Percentiles rank a stretch among this genome's conserved stretches.
Conservation (phyloP, 2,888 invertebrate species). For the Nysson spinosus region DNA sequence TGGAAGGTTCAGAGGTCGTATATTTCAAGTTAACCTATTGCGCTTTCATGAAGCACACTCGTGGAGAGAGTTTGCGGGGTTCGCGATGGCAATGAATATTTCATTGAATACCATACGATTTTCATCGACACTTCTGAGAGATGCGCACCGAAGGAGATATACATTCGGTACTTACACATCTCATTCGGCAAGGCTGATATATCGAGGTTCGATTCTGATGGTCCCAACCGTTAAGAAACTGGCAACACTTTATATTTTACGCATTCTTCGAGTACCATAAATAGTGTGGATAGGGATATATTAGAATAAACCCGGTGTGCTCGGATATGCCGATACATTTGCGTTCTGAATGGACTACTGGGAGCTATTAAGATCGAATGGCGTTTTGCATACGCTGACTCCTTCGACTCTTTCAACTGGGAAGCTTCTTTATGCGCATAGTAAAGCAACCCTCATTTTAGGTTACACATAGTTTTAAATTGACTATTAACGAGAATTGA, state of each 20-base stretch:
- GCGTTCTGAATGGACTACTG: constrained; percentile 44
- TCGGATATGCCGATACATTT: constrained; percentile 37
- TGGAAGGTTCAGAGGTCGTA: too few species aligned
- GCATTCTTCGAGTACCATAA: constrained; percentile 47
- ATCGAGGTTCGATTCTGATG: background rate
- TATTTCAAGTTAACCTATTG: background rate
- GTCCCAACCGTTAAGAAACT: too few species aligned
- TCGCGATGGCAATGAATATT: constrained; percentile 51
- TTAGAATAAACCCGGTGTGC: constrained; percentile 56
- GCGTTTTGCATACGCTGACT: too few species aligned
- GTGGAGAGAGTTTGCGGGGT: constrained; percentile 13
- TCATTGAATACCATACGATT: constrained; percentile 43
- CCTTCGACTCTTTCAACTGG: too few species aligned
- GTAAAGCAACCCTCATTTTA: too few species aligned
- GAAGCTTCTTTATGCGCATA: too few species aligned
- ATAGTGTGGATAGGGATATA: constrained; percentile 22
- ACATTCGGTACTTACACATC: background rate
- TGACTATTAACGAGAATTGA: too few species aligned
- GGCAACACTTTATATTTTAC: constrained; percentile 57
- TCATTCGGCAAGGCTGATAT: background rate
- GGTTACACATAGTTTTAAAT: too few species aligned
- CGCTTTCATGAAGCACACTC: too few species aligned
- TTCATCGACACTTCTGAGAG: constrained; percentile 40
- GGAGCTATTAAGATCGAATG: constrained; percentile 56
- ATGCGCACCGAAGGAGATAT: constrained; percentile 2